phyloP scores from a whole-genome alignment of 1,140 invertebrate genomes.

The Magallana ariakensis region DNA sequence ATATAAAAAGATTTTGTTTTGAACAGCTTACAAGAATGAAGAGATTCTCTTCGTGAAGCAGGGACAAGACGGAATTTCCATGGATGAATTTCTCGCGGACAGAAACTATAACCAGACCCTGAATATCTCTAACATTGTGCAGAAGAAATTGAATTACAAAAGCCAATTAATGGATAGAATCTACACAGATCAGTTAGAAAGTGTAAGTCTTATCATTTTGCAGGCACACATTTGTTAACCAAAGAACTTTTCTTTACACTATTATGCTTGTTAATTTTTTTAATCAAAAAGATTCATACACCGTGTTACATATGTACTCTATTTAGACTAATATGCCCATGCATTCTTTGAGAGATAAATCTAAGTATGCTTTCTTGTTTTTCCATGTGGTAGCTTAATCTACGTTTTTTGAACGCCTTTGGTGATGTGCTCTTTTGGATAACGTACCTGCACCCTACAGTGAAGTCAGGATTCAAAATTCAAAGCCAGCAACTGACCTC shows the following conservation, averaged over 20 bases:
- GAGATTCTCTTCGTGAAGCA: constrained; percentile 7
- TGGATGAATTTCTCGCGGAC: neutral
- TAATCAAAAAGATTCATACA: neutral
- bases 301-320: neutral
- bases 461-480: neutral
- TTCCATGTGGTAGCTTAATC: neutral
- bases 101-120: neutral
- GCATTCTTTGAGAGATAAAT: neutral
- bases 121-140: neutral
- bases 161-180: neutral
- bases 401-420: neutral
- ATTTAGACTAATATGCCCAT: neutral
- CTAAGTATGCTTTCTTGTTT: neutral
- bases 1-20: too few species aligned
- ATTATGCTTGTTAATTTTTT: too few species aligned
- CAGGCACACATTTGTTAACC: too few species aligned
- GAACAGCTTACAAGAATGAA: neutral
- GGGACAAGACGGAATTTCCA: neutral
- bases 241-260: too few species aligned
- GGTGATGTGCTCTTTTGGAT: neutral
- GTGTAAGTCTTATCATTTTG: neutral
- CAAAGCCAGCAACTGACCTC: neutral
- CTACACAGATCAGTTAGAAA: neutral
- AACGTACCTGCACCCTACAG: neutral
- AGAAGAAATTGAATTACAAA: constrained; percentile 1